Conservation (phyloP, 2,113 vertebrate genomes). For the Lepus europaeus region DNA sequence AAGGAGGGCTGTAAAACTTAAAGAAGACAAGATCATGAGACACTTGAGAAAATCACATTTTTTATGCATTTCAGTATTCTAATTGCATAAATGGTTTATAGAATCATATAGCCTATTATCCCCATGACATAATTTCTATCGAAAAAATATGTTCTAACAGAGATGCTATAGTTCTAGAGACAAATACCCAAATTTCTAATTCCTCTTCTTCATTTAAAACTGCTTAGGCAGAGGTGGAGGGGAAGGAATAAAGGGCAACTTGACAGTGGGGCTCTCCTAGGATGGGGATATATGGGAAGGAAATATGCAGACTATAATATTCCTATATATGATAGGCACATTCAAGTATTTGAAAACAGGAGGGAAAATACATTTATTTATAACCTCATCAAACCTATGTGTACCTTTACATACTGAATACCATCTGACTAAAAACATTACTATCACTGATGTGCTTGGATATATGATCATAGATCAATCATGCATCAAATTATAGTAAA, state of each 20-base stretch:
- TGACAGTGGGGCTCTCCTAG: not conserved
- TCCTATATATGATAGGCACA: not conserved
- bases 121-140: not conserved
- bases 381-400: not conserved
- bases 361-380: not conserved
- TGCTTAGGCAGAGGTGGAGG: not conserved
- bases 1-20: not conserved
- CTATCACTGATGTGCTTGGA: not conserved
- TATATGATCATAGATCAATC: not conserved
- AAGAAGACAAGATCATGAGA: not conserved
- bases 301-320: not conserved
- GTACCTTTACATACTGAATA: not conserved
- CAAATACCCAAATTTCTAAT: not conserved
- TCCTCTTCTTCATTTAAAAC: not conserved
- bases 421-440: constrained; percentile 3
- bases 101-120: not conserved
- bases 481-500: constrained; percentile 38
- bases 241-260: not conserved
- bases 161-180: not conserved
- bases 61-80: constrained; percentile 5
- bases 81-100: not conserved
- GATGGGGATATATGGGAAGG: not conserved
- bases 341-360: not conserved
- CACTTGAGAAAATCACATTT: not conserved
- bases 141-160: constrained; percentile 13